Percentiles rank a stretch among this genome's conserved stretches.
Evolutionary conservation across 2,797 vertebrate species (phyloP).

Genomic region (Allobates femoralis): DNA sequence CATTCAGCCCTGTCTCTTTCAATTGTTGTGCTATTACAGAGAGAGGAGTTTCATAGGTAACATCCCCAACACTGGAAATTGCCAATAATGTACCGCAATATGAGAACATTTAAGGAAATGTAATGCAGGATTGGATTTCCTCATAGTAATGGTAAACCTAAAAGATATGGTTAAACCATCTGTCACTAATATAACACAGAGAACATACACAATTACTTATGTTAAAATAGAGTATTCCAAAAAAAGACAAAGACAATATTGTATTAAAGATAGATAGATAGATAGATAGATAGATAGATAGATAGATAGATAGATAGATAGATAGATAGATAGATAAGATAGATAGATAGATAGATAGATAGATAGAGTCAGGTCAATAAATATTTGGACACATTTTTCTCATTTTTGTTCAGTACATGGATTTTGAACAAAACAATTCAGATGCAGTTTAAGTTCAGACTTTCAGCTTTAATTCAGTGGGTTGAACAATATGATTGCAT

Average conservation of each 20-base stretch:
- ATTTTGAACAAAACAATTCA: too few relatives aligned
- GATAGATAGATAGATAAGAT: conserved; percentile 23
- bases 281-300: conserved; percentile 7
- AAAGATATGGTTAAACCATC: conserved; percentile 2
- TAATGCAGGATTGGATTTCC: not conserved
- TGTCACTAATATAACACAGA: not conserved
- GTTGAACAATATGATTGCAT: too few relatives aligned
- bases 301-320: conserved; percentile 15
- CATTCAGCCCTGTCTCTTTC: not conserved
- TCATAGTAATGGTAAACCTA: not conserved
- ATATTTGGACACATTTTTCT: too few relatives aligned
- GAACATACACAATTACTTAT: too few relatives aligned
- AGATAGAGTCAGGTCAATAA: too few relatives aligned
- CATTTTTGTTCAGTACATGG: too few relatives aligned
- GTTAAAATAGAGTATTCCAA: not conserved
- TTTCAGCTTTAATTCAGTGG: too few relatives aligned
- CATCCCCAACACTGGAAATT: not conserved
- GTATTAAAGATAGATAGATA: not conserved
- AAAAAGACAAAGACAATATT: too few relatives aligned
- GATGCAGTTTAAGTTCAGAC: too few relatives aligned
- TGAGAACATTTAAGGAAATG: not conserved
- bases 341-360: too few relatives aligned
- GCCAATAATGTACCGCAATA: not conserved
- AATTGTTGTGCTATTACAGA: not conserved
- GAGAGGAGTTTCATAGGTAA: not conserved